Percentiles rank a stretch among this genome's conserved stretches.
These are phyloP conservation scores for Ophiothrix spiculata DNA, from an alignment of 35 echinoderm and acorn worm genomes.

Conservation along the genomic window DNA sequence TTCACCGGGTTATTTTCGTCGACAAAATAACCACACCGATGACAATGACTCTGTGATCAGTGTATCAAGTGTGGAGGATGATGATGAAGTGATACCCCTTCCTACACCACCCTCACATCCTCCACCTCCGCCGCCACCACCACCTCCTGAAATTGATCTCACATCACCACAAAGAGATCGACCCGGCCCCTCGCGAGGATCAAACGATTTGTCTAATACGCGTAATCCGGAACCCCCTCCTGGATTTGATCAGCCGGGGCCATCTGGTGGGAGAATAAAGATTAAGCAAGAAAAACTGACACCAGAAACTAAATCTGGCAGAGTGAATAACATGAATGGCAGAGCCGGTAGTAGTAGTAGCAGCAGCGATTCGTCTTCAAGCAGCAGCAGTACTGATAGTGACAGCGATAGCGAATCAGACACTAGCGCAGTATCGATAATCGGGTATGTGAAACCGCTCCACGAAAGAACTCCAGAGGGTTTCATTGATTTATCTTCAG, in stretches of 20 bases:
- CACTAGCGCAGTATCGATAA: conserved; percentile 61
- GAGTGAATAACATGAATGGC: neutral
- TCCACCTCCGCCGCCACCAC: neutral
- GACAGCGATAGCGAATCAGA: conserved; percentile 48
- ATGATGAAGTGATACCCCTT: neutral
- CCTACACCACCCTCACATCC: conserved; percentile 5
- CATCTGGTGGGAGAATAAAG: conserved; percentile 49
- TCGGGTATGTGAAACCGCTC: conserved; percentile 58
- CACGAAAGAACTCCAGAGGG: conserved; percentile 70
- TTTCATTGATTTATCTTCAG: conserved; percentile 42
- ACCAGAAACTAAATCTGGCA: neutral
- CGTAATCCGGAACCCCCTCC: conserved; percentile 51
- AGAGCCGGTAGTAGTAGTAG: neutral
- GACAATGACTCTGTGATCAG: conserved; percentile 40
- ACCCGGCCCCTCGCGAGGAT: neutral
- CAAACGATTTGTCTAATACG: conserved; percentile 18
- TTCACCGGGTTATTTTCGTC: conserved; percentile 20
- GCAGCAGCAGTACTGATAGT: neutral
- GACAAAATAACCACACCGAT: neutral
- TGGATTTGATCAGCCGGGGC: conserved; percentile 48
- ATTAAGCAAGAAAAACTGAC: neutral
- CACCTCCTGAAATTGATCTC: neutral
- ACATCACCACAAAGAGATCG: neutral
- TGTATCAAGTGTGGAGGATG: conserved; percentile 28
- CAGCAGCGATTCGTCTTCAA: neutral